phyloP scores from a whole-genome alignment of 2,113 vertebrate genomes.

The Actenoides hombroni region DNA sequence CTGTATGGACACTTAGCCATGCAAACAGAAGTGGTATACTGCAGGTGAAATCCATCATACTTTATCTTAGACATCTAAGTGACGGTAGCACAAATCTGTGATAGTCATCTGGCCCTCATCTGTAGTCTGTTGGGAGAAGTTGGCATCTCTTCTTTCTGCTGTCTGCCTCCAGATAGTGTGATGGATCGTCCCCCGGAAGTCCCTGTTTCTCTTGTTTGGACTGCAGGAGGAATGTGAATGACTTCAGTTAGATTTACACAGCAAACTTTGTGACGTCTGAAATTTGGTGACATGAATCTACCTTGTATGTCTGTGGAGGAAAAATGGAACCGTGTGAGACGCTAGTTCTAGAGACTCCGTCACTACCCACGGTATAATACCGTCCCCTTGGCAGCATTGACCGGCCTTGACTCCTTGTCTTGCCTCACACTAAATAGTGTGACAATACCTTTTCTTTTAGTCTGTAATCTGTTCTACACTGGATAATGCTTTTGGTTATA shows the following conservation, averaged over 20 bases:
- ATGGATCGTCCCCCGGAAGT: background rate
- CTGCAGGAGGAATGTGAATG: background rate
- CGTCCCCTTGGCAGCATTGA: background rate
- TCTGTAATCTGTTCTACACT: background rate
- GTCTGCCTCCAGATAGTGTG: background rate
- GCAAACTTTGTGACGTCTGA: background rate
- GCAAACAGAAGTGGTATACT: background rate
- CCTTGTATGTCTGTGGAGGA: background rate
- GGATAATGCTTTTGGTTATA: background rate
- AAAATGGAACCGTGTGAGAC: background rate
- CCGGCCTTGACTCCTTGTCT: background rate
- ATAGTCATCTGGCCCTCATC: background rate
- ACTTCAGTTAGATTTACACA: background rate
- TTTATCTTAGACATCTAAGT: background rate
- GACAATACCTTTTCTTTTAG: background rate
- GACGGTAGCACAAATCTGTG: background rate
- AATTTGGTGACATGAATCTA: background rate
- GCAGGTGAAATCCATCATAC: slow-evolving; percentile 1
- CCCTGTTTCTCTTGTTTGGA: background rate
- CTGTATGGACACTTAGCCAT: background rate
- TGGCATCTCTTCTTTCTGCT: background rate
- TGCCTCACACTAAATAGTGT: background rate
- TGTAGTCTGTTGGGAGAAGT: background rate
- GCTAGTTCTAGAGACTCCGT: background rate
- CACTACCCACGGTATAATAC: background rate